phyloP scores from a whole-genome alignment of 2,888 invertebrate genomes.

The Caenorhabditis plicata region DNA sequence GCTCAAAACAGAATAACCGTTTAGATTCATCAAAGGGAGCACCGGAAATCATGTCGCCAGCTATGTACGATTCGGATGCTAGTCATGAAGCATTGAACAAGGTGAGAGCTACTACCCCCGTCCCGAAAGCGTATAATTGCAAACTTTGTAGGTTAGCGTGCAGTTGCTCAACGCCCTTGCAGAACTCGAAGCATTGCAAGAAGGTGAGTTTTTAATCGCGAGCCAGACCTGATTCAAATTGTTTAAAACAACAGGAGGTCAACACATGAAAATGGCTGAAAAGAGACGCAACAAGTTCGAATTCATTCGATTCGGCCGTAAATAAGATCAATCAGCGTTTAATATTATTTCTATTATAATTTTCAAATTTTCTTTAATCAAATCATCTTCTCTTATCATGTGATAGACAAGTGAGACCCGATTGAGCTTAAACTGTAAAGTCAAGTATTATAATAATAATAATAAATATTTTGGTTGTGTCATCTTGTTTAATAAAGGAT shows the following conservation, averaged over 20 bases:
- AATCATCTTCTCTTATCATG: no score
- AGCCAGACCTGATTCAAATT: neutral
- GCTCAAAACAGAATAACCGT: neutral
- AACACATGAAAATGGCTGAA: constrained; percentile 55
- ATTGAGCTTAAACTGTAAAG: no score
- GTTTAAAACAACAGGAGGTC: constrained; percentile 11
- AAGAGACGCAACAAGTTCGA: constrained; percentile 65
- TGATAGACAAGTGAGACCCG: no score
- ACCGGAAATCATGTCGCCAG: constrained; percentile 33
- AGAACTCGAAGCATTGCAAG: constrained; percentile 49
- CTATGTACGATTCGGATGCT: constrained; percentile 29
- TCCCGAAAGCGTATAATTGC: neutral
- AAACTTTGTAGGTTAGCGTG: constrained; percentile 21
- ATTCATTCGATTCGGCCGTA: constrained; percentile 64
- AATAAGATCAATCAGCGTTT: no score
- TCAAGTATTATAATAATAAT: no score
- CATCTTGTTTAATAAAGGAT: no score
- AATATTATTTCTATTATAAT: no score
- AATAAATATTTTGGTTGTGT: no score
- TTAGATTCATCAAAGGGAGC: constrained; percentile 39
- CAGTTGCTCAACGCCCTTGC: constrained; percentile 49
- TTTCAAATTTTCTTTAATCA: no score
- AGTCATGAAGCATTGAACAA: constrained; percentile 34
- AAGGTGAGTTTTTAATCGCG: constrained; percentile 29
- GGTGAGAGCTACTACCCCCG: constrained; percentile 2